A percentile compares a stretch with the other conserved stretches of the same genome.
Conservation (phyloP, 64 coral and sea anemone genomes). For the Stichodactyla mertensii region DNA sequence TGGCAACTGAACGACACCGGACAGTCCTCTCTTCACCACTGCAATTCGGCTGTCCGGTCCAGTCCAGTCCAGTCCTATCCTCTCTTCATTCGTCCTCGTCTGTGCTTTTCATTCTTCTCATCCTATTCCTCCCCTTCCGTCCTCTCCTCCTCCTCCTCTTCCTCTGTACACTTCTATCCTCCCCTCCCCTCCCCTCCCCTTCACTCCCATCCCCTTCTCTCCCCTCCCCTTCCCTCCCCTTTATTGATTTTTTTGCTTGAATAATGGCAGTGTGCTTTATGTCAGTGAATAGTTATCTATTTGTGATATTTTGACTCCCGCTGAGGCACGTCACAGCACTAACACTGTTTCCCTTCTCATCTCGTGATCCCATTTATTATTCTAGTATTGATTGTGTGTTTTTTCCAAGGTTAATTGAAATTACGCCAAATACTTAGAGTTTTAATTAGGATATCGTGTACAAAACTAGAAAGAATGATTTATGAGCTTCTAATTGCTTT, state of each 20-base stretch:
- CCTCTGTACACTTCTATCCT: neutral
- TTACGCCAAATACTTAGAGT: neutral
- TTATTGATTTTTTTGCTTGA: neutral
- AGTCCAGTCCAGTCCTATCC: neutral
- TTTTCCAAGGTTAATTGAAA: conserved; percentile 3
- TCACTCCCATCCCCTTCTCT: too few species aligned
- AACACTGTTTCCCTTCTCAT: neutral
- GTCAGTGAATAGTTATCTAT: too few species aligned
- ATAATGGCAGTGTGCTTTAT: too few species aligned
- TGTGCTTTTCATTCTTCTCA: neutral
- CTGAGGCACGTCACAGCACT: neutral
- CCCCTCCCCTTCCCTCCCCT: neutral
- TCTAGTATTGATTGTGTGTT: neutral
- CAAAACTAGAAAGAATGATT: neutral
- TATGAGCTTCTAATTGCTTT: neutral
- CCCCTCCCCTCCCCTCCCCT: neutral
- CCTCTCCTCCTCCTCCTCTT: neutral
- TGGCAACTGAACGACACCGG: too few species aligned
- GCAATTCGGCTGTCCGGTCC: too few species aligned
- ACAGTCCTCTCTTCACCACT: too few species aligned
- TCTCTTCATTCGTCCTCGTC: neutral
- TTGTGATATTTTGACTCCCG: neutral
- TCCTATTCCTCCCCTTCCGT: neutral
- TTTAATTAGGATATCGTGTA: neutral
- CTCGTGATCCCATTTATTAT: neutral